Percentiles rank a stretch among this genome's conserved stretches.
Conservation (phyloP, 1,140 invertebrate species). For the Apis florea region DNA sequence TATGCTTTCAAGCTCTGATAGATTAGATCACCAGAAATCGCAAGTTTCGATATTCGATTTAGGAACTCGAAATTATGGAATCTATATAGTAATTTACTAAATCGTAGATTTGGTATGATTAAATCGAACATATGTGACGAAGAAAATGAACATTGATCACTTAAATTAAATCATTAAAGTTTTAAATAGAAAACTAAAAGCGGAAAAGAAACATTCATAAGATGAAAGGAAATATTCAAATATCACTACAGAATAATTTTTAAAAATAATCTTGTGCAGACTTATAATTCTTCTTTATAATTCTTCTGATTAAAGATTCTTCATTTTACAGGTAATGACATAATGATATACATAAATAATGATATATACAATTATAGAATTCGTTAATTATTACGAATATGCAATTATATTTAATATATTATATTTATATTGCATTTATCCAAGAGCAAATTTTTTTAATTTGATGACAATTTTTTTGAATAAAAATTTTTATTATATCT, state of each 20-base stretch:
- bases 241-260: neutral
- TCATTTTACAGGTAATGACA: neutral
- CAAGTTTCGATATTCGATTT: neutral
- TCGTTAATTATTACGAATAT: neutral
- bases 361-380: neutral
- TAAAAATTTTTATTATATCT: neutral
- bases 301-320: neutral
- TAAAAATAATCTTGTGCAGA: neutral
- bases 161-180: neutral
- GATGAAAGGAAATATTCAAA: neutral
- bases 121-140: neutral
- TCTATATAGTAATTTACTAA: neutral
- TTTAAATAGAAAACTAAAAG: too few species aligned
- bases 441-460: conserved; percentile 1
- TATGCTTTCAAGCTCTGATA: neutral
- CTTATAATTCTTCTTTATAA: neutral
- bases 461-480: conserved; percentile 1
- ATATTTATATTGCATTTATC: neutral
- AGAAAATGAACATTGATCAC: neutral
- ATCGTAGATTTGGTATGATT: neutral
- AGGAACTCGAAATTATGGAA: neutral
- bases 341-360: too few species aligned
- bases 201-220: neutral
- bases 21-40: neutral
- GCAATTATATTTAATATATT: neutral